A percentile compares a stretch with the other conserved stretches of the same genome.
Evolutionary conservation across 2,113 vertebrate genomes (phyloP).

Genomic region (Tretioscincus oriximinensis): DNA sequence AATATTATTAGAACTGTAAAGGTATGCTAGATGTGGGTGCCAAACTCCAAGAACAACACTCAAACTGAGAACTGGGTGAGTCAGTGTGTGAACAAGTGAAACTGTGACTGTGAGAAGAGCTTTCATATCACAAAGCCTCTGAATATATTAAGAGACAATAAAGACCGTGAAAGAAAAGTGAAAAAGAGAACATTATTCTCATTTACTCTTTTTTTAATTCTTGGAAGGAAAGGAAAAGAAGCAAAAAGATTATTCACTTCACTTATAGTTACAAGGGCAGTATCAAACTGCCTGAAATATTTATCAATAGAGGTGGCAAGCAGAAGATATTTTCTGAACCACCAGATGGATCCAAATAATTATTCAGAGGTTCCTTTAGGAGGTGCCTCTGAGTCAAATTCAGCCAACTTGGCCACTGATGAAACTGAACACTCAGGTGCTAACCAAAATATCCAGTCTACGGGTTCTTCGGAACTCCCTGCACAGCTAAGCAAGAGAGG

Average conservation of each 20-base stretch:
- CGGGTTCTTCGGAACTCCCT: not conserved
- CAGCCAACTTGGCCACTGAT: not conserved
- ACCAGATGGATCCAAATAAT: not conserved
- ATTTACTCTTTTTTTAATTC: not conserved
- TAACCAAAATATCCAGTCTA: not conserved
- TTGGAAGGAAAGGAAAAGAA: not conserved
- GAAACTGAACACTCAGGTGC: not conserved
- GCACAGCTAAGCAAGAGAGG: not conserved
- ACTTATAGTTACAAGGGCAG: not conserved
- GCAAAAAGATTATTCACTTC: not conserved
- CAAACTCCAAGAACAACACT: not conserved
- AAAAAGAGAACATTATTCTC: not conserved
- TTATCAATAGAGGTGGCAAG: not conserved
- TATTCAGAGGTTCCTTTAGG: not conserved
- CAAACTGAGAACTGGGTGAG: constrained; percentile 1
- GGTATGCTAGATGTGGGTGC: not conserved
- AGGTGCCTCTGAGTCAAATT: not conserved
- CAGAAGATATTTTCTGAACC: not conserved
- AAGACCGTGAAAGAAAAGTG: not conserved
- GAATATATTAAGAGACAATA: not conserved
- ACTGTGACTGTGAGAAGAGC: not conserved
- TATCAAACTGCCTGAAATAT: not conserved
- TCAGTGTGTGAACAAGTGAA: not conserved
- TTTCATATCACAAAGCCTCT: not conserved
- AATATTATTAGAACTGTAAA: not conserved